Evolutionary conservation across 2,888 invertebrate species (phyloP).

Genomic region (Helobdella robusta): DNA sequence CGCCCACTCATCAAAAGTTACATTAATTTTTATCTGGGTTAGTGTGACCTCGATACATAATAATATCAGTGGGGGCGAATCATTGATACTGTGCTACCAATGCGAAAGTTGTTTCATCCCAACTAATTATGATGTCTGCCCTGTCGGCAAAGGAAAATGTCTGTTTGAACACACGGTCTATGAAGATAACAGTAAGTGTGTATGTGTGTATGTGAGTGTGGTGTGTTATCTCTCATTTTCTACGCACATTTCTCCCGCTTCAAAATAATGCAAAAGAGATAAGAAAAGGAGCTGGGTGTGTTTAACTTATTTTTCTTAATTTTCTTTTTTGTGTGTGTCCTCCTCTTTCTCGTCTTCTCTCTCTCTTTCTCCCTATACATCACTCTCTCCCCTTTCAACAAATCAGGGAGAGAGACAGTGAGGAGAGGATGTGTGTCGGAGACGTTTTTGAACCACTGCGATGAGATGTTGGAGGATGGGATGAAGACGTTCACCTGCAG

Average conservation of each 20-base stretch:
- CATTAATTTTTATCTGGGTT: too few relatives aligned
- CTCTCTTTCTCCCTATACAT: not conserved
- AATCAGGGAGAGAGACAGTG: constrained; percentile 2
- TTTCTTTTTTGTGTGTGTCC: not conserved
- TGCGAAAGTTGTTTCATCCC: constrained; percentile 17
- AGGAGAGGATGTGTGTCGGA: not conserved
- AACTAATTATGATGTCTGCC: not conserved
- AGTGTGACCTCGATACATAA: too few relatives aligned
- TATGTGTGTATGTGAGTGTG: too few relatives aligned
- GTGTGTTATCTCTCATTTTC: not conserved
- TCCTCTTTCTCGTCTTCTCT: not conserved
- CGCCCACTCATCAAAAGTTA: too few relatives aligned
- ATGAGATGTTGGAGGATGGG: not conserved
- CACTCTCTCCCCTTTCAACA: not conserved
- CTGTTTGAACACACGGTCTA: not conserved
- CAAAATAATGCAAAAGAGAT: not conserved
- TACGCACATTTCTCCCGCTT: not conserved
- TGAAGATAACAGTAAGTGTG: not conserved
- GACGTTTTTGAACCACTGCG: not conserved
- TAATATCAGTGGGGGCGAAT: too few relatives aligned
- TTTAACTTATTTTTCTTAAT: not conserved
- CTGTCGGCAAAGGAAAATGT: not conserved
- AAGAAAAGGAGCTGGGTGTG: not conserved
- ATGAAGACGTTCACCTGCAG: not conserved
- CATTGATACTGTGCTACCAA: constrained; percentile 13